Evolutionary conservation across 2,113 vertebrate species (phyloP).

Genomic region (Cephalopholis sonnerati): DNA sequence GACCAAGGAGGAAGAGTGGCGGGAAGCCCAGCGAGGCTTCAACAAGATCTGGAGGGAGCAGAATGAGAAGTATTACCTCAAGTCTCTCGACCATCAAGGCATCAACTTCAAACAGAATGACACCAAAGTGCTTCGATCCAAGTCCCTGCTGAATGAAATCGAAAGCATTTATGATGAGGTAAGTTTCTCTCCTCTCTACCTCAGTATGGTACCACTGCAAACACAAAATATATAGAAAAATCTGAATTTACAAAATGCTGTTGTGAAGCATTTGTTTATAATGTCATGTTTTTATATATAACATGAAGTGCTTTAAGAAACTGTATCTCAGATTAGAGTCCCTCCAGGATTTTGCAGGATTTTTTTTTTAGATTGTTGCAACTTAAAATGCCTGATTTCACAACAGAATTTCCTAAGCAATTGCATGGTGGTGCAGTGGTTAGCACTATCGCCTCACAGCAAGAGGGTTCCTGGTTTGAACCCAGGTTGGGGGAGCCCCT

Average conservation of each 20-base stretch:
- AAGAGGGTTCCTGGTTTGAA: too few species aligned
- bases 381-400: too few species aligned
- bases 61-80: constrained; percentile 99
- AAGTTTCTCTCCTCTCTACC: background rate
- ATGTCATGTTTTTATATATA: background rate
- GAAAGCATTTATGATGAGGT: constrained; percentile 99
- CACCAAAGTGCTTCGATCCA: constrained; percentile 97
- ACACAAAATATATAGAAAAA: background rate
- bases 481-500: too few species aligned
- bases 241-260: background rate
- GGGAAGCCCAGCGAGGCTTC: constrained; percentile 98
- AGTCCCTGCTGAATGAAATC: constrained; percentile 97
- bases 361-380: too few species aligned
- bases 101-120: constrained; percentile 99
- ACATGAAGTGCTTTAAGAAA: background rate
- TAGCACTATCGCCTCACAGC: too few species aligned
- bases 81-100: constrained; percentile 98
- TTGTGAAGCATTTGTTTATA: background rate
- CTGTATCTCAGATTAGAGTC: too few species aligned
- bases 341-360: too few species aligned
- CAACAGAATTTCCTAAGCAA: too few species aligned
- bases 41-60: constrained; percentile 99
- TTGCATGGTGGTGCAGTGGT: too few species aligned
- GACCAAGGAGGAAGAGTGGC: constrained; percentile 98
- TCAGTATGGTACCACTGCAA: background rate